phyloP scores from a whole-genome alignment of 1,140 invertebrate species.

The Cecropterus lyciades region DNA sequence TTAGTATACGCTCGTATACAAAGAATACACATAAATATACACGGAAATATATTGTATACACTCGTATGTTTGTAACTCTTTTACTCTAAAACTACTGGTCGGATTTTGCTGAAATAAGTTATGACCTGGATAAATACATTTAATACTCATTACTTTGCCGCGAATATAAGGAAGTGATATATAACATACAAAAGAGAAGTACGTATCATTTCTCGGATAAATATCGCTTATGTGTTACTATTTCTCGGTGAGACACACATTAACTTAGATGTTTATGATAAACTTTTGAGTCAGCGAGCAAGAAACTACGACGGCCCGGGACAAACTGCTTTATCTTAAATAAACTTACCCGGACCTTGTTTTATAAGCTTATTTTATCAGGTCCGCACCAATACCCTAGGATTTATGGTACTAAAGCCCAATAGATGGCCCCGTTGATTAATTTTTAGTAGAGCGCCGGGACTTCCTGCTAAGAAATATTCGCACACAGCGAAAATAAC shows the following conservation, averaged over 20 bases:
- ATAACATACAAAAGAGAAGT: too few species aligned
- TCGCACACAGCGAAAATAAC: too few species aligned
- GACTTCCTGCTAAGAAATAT: conserved; percentile 7
- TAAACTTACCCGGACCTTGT: conserved; percentile 40
- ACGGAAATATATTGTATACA: too few species aligned
- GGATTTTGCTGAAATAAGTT: too few species aligned
- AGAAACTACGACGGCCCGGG: conserved; percentile 37
- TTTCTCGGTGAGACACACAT: background rate
- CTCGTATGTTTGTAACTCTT: too few species aligned
- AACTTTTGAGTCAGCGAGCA: conserved; percentile 42
- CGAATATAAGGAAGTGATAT: too few species aligned
- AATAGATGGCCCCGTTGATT: conserved; percentile 24
- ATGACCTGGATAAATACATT: too few species aligned
- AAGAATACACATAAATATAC: too few species aligned
- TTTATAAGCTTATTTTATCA: conserved; percentile 36
- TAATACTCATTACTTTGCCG: too few species aligned
- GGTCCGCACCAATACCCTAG: conserved; percentile 19
- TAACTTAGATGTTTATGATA: conserved; percentile 40
- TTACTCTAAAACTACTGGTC: too few species aligned
- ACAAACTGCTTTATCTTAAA: conserved; percentile 41
- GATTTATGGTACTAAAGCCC: conserved; percentile 24
- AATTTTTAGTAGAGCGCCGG: conserved; percentile 13
- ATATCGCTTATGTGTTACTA: background rate
- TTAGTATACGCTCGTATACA: too few species aligned
- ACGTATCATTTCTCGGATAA: too few species aligned